phyloP scores from a whole-genome alignment of 2,113 vertebrate species.

The Paradoxurus hermaphroditus region DNA sequence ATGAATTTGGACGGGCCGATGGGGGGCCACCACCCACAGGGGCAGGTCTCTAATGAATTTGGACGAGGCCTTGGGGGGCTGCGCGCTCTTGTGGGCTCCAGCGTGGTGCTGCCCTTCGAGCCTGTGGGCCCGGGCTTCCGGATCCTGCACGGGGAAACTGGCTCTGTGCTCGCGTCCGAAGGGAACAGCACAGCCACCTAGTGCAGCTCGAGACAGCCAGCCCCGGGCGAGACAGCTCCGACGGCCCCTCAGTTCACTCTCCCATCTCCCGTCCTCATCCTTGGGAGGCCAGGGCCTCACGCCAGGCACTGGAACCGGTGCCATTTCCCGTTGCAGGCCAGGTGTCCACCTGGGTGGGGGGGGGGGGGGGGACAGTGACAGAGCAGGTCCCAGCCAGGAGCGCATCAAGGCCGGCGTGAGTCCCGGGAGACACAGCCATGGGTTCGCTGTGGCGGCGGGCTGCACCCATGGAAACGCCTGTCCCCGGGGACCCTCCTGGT shows the following conservation, averaged over 20 bases:
- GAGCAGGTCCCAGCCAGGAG: background rate
- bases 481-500: background rate
- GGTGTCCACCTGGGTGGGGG: background rate
- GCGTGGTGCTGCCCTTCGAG: background rate
- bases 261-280: background rate
- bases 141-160: background rate
- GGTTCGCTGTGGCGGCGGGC: background rate
- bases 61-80: background rate
- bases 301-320: rapidly evolving
- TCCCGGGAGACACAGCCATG: rapidly evolving
- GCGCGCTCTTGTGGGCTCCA: background rate
- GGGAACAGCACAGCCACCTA: too few species aligned
- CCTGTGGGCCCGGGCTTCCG: background rate
- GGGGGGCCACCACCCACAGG: background rate
- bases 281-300: background rate
- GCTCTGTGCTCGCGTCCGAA: background rate
- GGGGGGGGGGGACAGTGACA: too few species aligned
- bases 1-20: too few species aligned
- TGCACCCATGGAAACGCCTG: constrained; percentile 50
- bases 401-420: background rate
- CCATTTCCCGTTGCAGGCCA: background rate
- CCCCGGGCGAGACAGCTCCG: background rate
- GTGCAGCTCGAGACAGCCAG: rapidly evolving
- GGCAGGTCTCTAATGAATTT: background rate
- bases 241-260: background rate